phyloP scores from a whole-genome alignment of 2,888 invertebrate species.

The Caradrina kadenii region DNA sequence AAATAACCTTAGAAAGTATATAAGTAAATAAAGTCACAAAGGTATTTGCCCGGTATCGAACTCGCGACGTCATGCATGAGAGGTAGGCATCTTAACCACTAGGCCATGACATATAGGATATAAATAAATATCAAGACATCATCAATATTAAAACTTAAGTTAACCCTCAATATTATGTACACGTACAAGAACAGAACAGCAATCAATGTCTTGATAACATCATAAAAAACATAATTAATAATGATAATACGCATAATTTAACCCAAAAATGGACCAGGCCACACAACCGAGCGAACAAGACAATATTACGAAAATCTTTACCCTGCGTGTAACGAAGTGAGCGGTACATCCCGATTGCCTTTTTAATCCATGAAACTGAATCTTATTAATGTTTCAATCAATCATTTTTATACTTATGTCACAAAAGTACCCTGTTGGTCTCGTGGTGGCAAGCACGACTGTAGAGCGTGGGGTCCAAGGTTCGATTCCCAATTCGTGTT shows the following conservation, averaged over 20 bases:
- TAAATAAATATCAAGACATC: conserved; percentile 37
- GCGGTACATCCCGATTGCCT: conserved; percentile 60
- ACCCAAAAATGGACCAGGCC: conserved; percentile 55
- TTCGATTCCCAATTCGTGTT: too few species aligned
- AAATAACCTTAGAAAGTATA: too few species aligned
- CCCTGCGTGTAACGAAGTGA: not conserved
- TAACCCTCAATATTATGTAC: conserved; percentile 32
- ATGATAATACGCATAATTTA: conserved; percentile 51
- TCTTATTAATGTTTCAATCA: conserved; percentile 61
- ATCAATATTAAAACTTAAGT: conserved; percentile 36
- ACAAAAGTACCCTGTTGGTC: too few species aligned
- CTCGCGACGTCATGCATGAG: too few species aligned
- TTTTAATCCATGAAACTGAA: conserved; percentile 64
- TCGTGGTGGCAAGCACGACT: too few species aligned
- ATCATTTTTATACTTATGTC: too few species aligned
- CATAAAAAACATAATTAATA: conserved; percentile 55
- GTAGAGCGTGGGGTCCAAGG: too few species aligned
- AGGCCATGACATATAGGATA: too few species aligned
- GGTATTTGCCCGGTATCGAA: too few species aligned
- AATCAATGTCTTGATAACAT: conserved; percentile 31
- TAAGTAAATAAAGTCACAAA: too few species aligned
- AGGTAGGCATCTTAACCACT: too few species aligned
- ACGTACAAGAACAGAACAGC: conserved; percentile 27
- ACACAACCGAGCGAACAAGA: conserved; percentile 29
- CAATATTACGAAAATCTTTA: conserved; percentile 32